Evolutionary conservation across 2,113 vertebrate genomes (phyloP), one percentile per base, ranked within the genome.

Genomic region (Muntiacus muntjak): DNA sequence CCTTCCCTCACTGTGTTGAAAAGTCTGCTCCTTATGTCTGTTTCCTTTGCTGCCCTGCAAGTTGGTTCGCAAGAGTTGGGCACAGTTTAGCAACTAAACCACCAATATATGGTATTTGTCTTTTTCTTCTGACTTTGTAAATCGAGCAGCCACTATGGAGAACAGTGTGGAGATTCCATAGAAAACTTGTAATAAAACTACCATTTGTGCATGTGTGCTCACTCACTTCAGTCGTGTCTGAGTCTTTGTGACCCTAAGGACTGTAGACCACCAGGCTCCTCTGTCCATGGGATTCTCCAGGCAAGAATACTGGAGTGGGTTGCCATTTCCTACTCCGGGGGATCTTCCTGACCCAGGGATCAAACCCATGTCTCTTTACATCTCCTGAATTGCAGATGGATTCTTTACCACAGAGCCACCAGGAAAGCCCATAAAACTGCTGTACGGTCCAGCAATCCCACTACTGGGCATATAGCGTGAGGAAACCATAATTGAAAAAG

Each of bases 341-440:
- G n/a, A 12, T 40, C n/a, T 71, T 71, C n/a, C n/a, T 71, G 10
- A 71, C n/a, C n/a, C 67, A 71, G 67, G 19, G 67, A 23, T 71
- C n/a, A 7, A 40, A 71, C 19, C 19, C 0, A 0, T 71, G 19
- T 40, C n/a, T 40, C 10, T 23, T 40, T 71, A 40, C 2, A 0
- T 40, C 19, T 71, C 19, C 67, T 40, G n/a, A 71, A 40, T 13
- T 40, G n/a, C 9, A 71, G 10, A 40, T 71, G 67, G n/a, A 12
- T 71, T 40, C 19, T 71, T 71, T 40, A 40, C n/a, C 67, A 71
- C n/a, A 40, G 67, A 71, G 2, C 19, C 19, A 71, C n/a, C 19
- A 23, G n/a, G 10, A 71, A 40, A 71, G n/a, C 5, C 10, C n/a
- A 71, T 71, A 71, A 71, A 71, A 71, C 10, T 40, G 21, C n/a